Conservation (phyloP, 1,140 invertebrate species). For the Bombus impatiens region DNA sequence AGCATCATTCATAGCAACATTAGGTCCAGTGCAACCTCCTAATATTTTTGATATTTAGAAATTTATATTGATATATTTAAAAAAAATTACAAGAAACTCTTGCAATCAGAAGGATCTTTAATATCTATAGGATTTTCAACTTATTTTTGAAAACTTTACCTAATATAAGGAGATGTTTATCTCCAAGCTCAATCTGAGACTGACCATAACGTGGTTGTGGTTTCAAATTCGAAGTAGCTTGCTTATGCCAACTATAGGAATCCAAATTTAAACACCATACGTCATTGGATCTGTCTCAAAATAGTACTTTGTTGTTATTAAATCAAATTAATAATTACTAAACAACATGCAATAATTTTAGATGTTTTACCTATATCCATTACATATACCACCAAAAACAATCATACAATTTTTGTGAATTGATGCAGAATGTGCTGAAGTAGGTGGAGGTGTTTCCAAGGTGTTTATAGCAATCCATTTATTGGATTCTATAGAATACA, state of each 20-base stretch:
- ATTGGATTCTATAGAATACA: constrained; percentile 92
- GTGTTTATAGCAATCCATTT: constrained; percentile 91
- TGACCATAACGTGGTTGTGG: constrained; percentile 94
- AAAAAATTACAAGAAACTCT: not conserved
- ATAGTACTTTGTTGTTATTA: constrained; percentile 41
- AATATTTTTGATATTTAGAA: constrained; percentile 66
- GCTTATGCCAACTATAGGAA: constrained; percentile 90
- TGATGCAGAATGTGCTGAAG: constrained; percentile 96
- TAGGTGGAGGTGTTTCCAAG: constrained; percentile 87
- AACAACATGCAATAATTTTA: not conserved
- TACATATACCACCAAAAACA: constrained; percentile 91
- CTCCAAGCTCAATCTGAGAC: constrained; percentile 90
- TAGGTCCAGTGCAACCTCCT: constrained; percentile 88
- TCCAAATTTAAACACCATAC: constrained; percentile 94
- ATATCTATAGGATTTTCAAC: not conserved
- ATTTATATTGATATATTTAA: not conserved
- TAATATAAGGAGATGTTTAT: constrained; percentile 88
- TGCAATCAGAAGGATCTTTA: not conserved
- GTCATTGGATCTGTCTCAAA: constrained; percentile 88
- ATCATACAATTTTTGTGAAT: constrained; percentile 94
- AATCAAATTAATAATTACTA: not conserved
- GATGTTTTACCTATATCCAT: constrained; percentile 71
- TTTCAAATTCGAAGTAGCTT: constrained; percentile 86
- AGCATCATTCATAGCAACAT: constrained; percentile 87
- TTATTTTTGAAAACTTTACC: constrained; percentile 80